Evolutionary conservation across 1,140 invertebrate species (phyloP), one percentile per base, ranked within the genome.

Genomic region (Drosophila equinoxialis): DNA sequence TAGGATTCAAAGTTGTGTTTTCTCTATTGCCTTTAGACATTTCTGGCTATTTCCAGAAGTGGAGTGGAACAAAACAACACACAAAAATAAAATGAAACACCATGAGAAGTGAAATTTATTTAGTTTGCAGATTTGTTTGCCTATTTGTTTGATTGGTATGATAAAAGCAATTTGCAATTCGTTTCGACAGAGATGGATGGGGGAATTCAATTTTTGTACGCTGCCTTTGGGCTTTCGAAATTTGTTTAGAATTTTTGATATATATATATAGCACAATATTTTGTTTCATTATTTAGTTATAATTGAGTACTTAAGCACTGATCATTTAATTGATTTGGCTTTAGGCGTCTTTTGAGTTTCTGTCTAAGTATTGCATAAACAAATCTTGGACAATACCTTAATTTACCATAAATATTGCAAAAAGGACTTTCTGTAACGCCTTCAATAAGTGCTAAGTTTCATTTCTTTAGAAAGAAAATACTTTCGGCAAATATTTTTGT

Each of bases 111-210:
- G 55, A 66, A 70, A 70, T 77, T 74, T 74, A 60, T 63, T 59
- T 77, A 54, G 65, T 61, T 45, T 68, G 45, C 64, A 61, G 68
- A 10, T 72, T 45, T 64, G 70, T 68, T 73, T 76, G 55, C 68
- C 74, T 72, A 76, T 76, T 76, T 68, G 63, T 67, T 76, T 76
- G 70, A 76, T 76, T 76, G 74, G 61, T 42, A 11, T 39, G 37
- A 67, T 68, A 72, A 72, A 72, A 72, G 60, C 74, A 33, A 64
- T 65, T 68, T 64, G 42, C 65, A 68, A 48, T 23, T 51, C 17
- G 45, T 51, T 51, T 3, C 17, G 20, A 30, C 30, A 5, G 5
- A 10, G 45, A 3, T 10, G 45, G 45, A 23, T 2, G 3, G 30
- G 33, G 11, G 14, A 30, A 70, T 65, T 69, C 61, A 60, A 69